These are phyloP conservation scores for Mugil cephalus DNA, from an alignment of 2,113 vertebrate genomes.

Conservation along the genomic window DNA sequence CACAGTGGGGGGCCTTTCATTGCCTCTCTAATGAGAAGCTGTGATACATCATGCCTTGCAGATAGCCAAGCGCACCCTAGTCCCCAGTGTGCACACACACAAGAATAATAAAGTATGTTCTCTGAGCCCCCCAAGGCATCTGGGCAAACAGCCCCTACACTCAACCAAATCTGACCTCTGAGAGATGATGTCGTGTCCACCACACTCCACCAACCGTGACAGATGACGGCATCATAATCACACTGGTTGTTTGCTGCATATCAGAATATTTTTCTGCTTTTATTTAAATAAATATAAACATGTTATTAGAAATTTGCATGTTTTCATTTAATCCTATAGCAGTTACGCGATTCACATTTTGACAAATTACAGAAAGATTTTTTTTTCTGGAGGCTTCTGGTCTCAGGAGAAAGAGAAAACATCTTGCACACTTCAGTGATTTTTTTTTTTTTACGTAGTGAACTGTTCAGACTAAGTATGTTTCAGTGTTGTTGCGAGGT, in stretches of 20 bases:
- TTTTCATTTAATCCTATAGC: neutral
- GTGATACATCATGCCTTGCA: conserved; percentile 70
- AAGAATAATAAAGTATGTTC: conserved; percentile 55
- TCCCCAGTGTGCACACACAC: conserved; percentile 23
- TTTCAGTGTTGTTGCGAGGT: conserved; percentile 48
- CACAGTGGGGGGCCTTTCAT: conserved; percentile 74
- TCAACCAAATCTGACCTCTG: conserved; percentile 64
- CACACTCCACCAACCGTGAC: conserved; percentile 29
- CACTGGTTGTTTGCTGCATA: conserved; percentile 1
- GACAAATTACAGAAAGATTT: neutral
- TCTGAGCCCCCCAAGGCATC: conserved; percentile 42
- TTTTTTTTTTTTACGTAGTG: conserved; percentile 40
- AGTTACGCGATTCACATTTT: no score
- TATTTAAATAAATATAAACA: neutral
- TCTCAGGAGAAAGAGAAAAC: conserved; percentile 41
- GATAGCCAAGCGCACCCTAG: conserved; percentile 58
- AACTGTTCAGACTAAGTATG: conserved; percentile 36
- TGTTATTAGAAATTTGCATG: neutral
- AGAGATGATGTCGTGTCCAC: conserved; percentile 59
- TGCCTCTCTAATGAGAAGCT: conserved; percentile 78
- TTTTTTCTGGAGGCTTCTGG: conserved; percentile 8
- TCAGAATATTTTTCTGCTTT: conserved; percentile 19
- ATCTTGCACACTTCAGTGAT: conserved; percentile 48
- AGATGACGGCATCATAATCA: conserved; percentile 66
- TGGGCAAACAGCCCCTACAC: conserved; percentile 38